These are phyloP conservation scores for Pterostichus madidus DNA, from an alignment of 2,888 invertebrate species.

Conservation along the genomic window DNA sequence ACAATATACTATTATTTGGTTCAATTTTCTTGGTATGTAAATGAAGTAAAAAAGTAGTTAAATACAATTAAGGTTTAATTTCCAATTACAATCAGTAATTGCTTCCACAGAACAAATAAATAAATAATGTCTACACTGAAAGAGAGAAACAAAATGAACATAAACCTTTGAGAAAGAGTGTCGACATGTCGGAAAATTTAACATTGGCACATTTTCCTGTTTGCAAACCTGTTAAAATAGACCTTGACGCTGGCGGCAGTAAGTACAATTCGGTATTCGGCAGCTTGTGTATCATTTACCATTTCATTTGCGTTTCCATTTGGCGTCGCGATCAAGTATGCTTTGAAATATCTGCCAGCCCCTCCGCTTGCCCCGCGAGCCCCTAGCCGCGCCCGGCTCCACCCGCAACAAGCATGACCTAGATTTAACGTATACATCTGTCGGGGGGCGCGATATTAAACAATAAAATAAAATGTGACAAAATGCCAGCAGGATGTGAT, in stretches of 20 bases:
- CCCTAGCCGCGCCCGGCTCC: neutral
- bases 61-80: neutral
- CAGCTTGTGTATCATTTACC: conserved; percentile 55
- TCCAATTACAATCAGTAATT: neutral
- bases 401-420: conserved; percentile 60
- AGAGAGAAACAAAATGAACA: neutral
- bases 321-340: conserved; percentile 56
- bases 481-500: conserved; percentile 9
- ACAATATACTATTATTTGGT: no score
- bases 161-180: neutral
- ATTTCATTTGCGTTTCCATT: conserved; percentile 61
- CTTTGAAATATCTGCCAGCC: conserved; percentile 51
- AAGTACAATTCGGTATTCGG: conserved; percentile 34
- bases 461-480: conserved; percentile 58
- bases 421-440: conserved; percentile 52
- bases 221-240: no score
- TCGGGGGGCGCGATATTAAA: conserved; percentile 52
- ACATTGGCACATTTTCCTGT: neutral
- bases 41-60: no score
- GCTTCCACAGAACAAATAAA: neutral
- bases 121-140: neutral
- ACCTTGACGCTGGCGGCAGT: neutral
- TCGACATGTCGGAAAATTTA: neutral
- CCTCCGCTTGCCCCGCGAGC: neutral
- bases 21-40: no score